Evolutionary conservation across 2,888 invertebrate genomes (phyloP), one percentile per base, ranked within the genome.

Genomic region (Aromia moschata): DNA sequence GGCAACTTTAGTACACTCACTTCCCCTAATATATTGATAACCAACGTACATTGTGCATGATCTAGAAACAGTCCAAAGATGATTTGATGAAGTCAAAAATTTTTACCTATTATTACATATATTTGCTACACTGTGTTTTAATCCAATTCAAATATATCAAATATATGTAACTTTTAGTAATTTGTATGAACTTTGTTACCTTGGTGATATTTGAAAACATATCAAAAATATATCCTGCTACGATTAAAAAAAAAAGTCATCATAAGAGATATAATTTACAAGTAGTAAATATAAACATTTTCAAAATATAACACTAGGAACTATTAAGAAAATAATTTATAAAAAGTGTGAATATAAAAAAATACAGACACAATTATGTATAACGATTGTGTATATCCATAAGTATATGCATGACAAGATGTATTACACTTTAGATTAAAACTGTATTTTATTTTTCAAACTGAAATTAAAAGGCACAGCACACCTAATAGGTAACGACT

Each of bases 391-490:
- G 25, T 40, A 40, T 40, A 51, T 25, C n/a, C 2, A 41, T 31
- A 40, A 51, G 20, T 37, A 18, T 41, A 9, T 47, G 17, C 18
- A 37, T 38, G 9, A 49, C 18, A 37, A 12, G 20, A 33, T 25
- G 25, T 5, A 25, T 3, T 5, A 25, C 3, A 7, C 4, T 25
- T 25, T 25, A 25, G 25, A 25, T 25, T 3, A 25, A 25, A 25
- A 25, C 3, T 25, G 25, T 25, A 25, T 25, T 25, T n/a, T n/a
- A n/a, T n/a, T n/a, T n/a, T n/a, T n/a, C n/a, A n/a, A 25, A 25
- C 7, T 16, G n/a, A 52, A 41, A 41, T 17, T n/a, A 37, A 40
- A 41, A 52, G 41, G 40, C 30, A 49, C 40, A n/a, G 16, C 17
- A 18, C 17, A 31, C 41, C 41, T 17, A 51, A 38, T 20, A 15